Percentiles rank a stretch among this genome's conserved stretches.
Conservation (phyloP, 2,113 vertebrate genomes). For the Brachypteracias leptosomus region DNA sequence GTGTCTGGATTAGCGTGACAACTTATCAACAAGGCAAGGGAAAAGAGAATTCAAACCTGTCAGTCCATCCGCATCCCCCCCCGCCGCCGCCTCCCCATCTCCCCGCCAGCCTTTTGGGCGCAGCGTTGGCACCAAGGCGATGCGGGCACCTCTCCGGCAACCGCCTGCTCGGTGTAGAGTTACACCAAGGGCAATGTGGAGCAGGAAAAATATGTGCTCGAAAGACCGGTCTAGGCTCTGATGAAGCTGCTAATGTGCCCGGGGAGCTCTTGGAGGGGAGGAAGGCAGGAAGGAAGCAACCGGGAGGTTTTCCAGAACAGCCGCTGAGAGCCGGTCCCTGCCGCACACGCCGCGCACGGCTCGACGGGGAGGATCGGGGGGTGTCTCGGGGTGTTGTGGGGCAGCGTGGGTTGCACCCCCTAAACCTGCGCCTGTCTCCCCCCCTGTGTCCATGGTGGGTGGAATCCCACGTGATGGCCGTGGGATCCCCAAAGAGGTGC, state of each 20-base stretch:
- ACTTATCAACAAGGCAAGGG: conserved; percentile 75
- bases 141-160: background rate
- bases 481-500: rapidly evolving
- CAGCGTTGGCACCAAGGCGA: conserved; percentile 20
- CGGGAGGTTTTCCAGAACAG: conserved; percentile 56
- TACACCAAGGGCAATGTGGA: conserved; percentile 53
- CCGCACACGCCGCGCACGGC: background rate
- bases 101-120: conserved; percentile 1
- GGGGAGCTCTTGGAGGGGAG: conserved; percentile 32
- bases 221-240: conserved; percentile 61
- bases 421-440: background rate
- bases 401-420: background rate
- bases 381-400: no score
- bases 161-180: conserved; percentile 16
- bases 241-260: conserved; percentile 46
- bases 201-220: conserved; percentile 52
- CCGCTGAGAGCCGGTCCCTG: conserved; percentile 14
- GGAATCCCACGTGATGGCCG: background rate
- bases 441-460: background rate
- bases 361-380: background rate
- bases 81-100: background rate
- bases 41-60: conserved; percentile 76
- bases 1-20: conserved; percentile 75
- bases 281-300: conserved; percentile 52
- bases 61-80: conserved; percentile 52